A percentile compares a stretch with the other conserved stretches of the same genome.
Evolutionary conservation across 2,797 vertebrate species (phyloP).

Genomic region (Uromys caudimaculatus): DNA sequence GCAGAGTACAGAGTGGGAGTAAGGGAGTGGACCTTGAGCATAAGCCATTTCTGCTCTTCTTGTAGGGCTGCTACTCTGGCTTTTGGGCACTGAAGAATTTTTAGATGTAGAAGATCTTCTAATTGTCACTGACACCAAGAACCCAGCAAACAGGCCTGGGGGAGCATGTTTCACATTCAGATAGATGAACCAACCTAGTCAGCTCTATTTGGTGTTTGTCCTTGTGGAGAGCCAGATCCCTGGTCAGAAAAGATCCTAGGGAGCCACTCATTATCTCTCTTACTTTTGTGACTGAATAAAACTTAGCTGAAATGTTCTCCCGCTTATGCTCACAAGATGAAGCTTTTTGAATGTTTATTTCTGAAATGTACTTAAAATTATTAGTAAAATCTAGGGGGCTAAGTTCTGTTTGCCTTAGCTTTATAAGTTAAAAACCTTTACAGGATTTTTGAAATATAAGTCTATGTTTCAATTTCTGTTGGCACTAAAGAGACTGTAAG

Average conservation of each 20-base stretch:
- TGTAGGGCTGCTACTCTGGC: neutral
- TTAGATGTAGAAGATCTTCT: neutral
- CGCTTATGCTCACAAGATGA: constrained; percentile 2
- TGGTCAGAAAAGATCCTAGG: neutral
- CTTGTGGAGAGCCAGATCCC: neutral
- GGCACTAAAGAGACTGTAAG: neutral
- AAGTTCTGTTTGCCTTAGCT: constrained; percentile 54
- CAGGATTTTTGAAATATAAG: constrained; percentile 25
- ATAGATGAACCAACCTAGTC: neutral
- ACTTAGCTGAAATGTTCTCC: neutral
- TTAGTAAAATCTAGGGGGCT: neutral
- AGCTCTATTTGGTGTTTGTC: neutral
- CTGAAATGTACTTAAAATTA: constrained; percentile 51
- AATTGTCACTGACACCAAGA: constrained; percentile 36
- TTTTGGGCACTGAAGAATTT: constrained; percentile 37
- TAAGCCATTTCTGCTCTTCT: neutral
- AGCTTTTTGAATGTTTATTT: constrained; percentile 50
- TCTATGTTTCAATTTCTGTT: neutral
- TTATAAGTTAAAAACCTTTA: constrained; percentile 35
- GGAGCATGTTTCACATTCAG: constrained; percentile 40
- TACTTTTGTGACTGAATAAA: constrained; percentile 31
- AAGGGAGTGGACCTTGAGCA: neutral
- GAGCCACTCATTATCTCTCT: neutral
- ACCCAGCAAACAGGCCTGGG: neutral
- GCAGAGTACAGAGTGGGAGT: constrained; percentile 31